Evolutionary conservation across 1,140 invertebrate species (phyloP).

Genomic region (Microplitis demolitor): DNA sequence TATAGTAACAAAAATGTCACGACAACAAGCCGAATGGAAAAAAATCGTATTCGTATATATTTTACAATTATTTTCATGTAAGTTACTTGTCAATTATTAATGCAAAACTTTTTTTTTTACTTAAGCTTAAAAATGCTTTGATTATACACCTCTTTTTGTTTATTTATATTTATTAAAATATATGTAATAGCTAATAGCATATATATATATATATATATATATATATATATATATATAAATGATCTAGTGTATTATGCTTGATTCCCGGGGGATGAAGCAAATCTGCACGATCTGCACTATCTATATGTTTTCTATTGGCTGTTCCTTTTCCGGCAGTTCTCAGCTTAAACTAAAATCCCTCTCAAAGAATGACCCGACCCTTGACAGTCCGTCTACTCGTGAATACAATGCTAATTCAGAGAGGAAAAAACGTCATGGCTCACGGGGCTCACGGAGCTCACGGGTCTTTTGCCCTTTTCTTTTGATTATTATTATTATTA

Average conservation of each 20-base stretch:
- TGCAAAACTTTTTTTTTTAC: background rate
- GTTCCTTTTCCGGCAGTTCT: background rate
- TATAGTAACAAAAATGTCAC: constrained; percentile 40
- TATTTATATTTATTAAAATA: too few relatives aligned
- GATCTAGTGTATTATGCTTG: too few relatives aligned
- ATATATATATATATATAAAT: too few relatives aligned
- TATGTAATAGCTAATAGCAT: background rate
- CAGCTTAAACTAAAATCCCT: background rate
- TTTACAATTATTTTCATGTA: constrained; percentile 60
- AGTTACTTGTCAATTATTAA: constrained; percentile 35
- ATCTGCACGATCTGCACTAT: background rate
- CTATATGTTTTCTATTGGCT: too few relatives aligned
- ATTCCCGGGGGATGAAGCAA: background rate
- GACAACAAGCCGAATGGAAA: constrained; percentile 49
- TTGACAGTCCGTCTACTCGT: background rate
- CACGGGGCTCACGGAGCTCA: background rate
- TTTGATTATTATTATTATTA: too few relatives aligned
- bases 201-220: too few relatives aligned
- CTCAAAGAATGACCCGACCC: background rate
- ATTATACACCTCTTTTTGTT: too few relatives aligned
- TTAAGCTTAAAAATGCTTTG: background rate
- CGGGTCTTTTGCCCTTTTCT: background rate
- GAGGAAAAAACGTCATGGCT: background rate
- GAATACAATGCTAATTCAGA: constrained; percentile 2
- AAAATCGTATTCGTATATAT: constrained; percentile 57